Conservation (phyloP, 2,888 invertebrate genomes). For the Bhutanitis thaidina region DNA sequence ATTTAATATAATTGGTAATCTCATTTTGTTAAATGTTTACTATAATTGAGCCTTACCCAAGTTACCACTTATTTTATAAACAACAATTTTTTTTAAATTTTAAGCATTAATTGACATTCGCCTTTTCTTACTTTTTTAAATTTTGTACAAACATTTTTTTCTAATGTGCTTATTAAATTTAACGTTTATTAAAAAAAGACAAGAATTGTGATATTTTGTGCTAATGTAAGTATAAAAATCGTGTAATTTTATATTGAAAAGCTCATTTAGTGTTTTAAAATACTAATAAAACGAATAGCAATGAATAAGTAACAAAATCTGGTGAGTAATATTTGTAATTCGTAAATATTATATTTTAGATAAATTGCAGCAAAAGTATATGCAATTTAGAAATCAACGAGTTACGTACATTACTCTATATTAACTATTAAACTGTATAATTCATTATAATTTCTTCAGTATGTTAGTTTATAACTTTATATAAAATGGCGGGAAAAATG, state of each 20-base stretch:
- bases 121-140: neutral
- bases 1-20: no score
- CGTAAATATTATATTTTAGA: constrained; percentile 29
- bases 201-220: constrained; percentile 36
- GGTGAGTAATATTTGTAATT: constrained; percentile 27
- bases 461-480: constrained; percentile 3
- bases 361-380: constrained; percentile 19
- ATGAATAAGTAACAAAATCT: constrained; percentile 31
- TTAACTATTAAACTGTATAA: neutral
- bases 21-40: no score
- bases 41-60: constrained; percentile 5
- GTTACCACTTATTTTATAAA: constrained; percentile 9
- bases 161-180: constrained; percentile 5
- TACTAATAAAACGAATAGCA: constrained; percentile 39
- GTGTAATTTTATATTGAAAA: constrained; percentile 34
- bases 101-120: neutral
- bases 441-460: constrained; percentile 7
- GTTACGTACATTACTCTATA: neutral
- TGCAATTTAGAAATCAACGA: constrained; percentile 6
- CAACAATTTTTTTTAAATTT: neutral
- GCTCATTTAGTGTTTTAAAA: constrained; percentile 30
- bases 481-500: constrained; percentile 31
- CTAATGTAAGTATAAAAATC: constrained; percentile 25
- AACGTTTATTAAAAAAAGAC: constrained; percentile 17
- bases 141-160: constrained; percentile 1